Evolutionary conservation across 2,888 invertebrate species (phyloP), one percentile per base, ranked within the genome.

Genomic region (Anthrax anthrax): DNA sequence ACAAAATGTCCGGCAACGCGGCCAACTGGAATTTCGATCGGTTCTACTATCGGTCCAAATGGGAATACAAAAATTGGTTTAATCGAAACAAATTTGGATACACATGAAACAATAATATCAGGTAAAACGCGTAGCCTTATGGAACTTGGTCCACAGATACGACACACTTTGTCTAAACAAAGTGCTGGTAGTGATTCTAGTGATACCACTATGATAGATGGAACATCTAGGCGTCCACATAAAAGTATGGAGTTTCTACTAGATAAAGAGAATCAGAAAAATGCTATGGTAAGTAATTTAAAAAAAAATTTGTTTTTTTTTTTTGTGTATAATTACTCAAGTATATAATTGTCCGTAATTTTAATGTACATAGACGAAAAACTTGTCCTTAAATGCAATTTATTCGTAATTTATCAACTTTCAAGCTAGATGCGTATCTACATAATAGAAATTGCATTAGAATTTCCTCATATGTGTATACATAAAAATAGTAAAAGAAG

Each of bases 241-340:
- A 88, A 89, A 73, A 89, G 88, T 71, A 90, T 91, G 90, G 91
- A 91, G 78, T 91, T 90, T 75, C 80, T 91, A 66, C 78, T 91
- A 70, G 90, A 90, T 72, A 90, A 89, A 73, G 86, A 89, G 68
- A 89, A 87, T 73, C 83, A 88, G 64, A 84, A 82, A 64, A 81
- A 80, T 58, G 80, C 84, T 58, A 80, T 87, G 87, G 88, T 88
- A 64, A 81, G 84, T 75, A 42, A 29, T 4, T 18, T 18, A 1
- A 8, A 32, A 8, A 23, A 23, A 23, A 23, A 23, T 23, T 4
- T 23, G 23, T 23, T 23, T n/a, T n/a, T n/a, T n/a, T n/a, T n/a
- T n/a, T n/a, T n/a, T n/a, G n/a, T n/a, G n/a, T n/a, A n/a, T n/a
- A n/a, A n/a, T n/a, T n/a, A n/a, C n/a, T n/a, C n/a, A n/a, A n/a